Evolutionary conservation across 2,797 vertebrate species (phyloP), one percentile per base, ranked within the genome.

Genomic region (Artibeus jamaicensis): DNA sequence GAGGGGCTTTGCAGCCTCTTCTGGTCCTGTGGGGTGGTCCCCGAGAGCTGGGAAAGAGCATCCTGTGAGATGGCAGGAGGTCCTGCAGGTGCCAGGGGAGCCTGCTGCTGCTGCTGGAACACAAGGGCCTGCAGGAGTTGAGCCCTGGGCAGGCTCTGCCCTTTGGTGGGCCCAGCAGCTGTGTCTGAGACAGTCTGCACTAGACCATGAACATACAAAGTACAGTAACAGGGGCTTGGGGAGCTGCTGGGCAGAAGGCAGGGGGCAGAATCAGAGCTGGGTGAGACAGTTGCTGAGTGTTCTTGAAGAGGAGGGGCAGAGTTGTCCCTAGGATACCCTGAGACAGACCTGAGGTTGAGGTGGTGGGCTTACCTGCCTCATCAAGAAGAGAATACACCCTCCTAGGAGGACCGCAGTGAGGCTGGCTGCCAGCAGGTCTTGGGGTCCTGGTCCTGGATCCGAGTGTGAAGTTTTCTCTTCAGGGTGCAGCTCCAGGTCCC

Each of bases 351-450:
- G 65, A 71, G 37, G 39, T 88, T 71, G 34, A 2, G n/a, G 16
- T 0, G 22, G 8, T 11, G 29, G 96, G 98, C 99, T 96, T 97
- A 98, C 98, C 92, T 81, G 97, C 46, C 46, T 97, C 96, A 97
- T 24, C 32, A 98, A 92, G 48, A 99, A 98, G 81, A 99, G 98
- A 82, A 99, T 67, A 97, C 99, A 99, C 8, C 99, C 99, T 0
- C 99, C 99, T 78, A 99, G 98, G 94, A 99, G 98, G 44, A 99
- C 94, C 0, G 99, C 99, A 89, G 99, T 96, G 0, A 99, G 53
- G 0, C 97, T 98, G 39, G 99, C 97, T 26, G 98, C 98, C 94
- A 99, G 55, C 7, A 98, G 97, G 96, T 99, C 99, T 98, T 99
- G 98, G 83, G 97, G 98, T 73, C 98, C 78, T 1, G 98, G 97